These are phyloP conservation scores for Tyrannus savana DNA, from an alignment of 2,113 vertebrate genomes.

Conservation along the genomic window DNA sequence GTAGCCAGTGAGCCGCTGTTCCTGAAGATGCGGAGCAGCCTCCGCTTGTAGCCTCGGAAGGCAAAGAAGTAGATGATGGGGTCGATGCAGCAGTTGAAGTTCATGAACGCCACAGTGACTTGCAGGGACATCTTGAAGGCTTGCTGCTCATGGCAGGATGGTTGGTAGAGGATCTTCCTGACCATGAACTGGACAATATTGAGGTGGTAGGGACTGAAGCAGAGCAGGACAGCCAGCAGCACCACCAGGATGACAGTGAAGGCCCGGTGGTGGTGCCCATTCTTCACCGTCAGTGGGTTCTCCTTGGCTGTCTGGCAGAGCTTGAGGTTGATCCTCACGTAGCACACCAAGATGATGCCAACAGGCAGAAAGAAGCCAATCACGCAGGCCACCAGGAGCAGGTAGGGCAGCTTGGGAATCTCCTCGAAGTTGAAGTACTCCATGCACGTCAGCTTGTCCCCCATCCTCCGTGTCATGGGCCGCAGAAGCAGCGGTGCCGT, in stretches of 20 bases:
- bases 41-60: conserved; percentile 82
- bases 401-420: conserved; percentile 67
- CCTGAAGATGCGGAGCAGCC: conserved; percentile 80
- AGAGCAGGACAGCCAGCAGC: conserved; percentile 76
- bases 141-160: conserved; percentile 72
- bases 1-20: conserved; percentile 65
- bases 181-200: conserved; percentile 82
- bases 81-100: conserved; percentile 85
- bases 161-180: conserved; percentile 66
- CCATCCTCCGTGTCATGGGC: conserved; percentile 58
- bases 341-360: conserved; percentile 80
- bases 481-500: conserved; percentile 74
- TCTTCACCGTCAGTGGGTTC: conserved; percentile 68
- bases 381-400: conserved; percentile 75
- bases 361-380: conserved; percentile 80
- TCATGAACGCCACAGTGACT: conserved; percentile 83
- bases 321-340: conserved; percentile 78
- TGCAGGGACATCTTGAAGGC: conserved; percentile 81
- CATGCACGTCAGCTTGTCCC: conserved; percentile 80
- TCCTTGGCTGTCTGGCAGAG: conserved; percentile 73
- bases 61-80: conserved; percentile 89
- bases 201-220: conserved; percentile 85
- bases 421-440: conserved; percentile 79
- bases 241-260: conserved; percentile 80
- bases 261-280: conserved; percentile 70